Conservation (phyloP, 2,113 vertebrate genomes). For the Tricholaema leucomelas region DNA sequence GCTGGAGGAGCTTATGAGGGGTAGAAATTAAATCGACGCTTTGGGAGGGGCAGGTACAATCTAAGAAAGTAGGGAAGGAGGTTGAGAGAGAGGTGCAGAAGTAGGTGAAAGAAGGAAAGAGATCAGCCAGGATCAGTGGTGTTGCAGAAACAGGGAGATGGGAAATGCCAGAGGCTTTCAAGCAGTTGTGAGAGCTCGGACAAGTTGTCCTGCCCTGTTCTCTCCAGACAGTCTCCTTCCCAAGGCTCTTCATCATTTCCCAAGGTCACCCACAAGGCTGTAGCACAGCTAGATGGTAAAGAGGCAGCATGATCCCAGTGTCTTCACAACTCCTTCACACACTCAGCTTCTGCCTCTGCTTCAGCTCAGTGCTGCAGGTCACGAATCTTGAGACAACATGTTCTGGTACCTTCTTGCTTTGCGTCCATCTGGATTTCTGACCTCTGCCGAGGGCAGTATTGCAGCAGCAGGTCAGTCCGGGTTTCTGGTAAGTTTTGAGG, state of each 20-base stretch:
- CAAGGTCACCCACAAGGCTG: not conserved
- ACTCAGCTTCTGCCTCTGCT: not conserved
- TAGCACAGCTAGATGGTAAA: not conserved
- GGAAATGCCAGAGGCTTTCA: not conserved
- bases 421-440: not conserved
- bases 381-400: not conserved
- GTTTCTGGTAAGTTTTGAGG: not conserved
- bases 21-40: not conserved
- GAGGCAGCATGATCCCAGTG: not conserved
- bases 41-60: not conserved
- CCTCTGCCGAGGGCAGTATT: not conserved
- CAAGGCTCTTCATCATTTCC: not conserved
- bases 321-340: not conserved
- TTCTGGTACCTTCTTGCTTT: not conserved
- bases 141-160: not conserved
- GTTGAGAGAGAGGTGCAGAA: not conserved
- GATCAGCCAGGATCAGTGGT: not conserved
- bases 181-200: not conserved
- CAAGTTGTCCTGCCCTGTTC: not conserved
- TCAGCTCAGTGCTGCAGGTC: not conserved
- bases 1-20: not conserved
- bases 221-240: not conserved
- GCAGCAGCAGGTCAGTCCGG: rapidly evolving
- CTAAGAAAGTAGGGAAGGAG: not conserved
- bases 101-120: not conserved